Evolutionary conservation across 2,113 vertebrate genomes (phyloP).

Genomic region (Salvelinus fontinalis): DNA sequence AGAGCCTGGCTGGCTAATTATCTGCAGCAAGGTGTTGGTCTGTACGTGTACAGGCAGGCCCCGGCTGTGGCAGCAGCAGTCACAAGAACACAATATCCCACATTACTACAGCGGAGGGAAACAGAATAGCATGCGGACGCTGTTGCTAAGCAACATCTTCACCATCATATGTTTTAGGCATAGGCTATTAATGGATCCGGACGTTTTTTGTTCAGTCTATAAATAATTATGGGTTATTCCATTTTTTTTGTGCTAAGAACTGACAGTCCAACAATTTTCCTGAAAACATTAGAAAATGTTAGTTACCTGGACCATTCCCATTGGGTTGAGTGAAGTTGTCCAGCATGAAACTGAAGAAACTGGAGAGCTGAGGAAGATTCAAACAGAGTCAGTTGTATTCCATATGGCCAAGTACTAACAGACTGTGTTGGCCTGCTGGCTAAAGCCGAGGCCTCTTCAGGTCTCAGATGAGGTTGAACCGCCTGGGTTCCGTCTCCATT

Average conservation of each 20-base stretch:
- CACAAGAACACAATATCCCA: background rate
- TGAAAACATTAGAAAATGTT: no score
- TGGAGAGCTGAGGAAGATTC: slow-evolving; percentile 79
- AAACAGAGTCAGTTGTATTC: background rate
- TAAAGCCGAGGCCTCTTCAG: background rate
- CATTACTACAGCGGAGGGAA: background rate
- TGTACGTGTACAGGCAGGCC: background rate
- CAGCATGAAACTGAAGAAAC: slow-evolving; percentile 94
- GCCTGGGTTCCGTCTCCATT: background rate
- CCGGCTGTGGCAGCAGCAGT: background rate
- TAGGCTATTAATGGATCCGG: background rate
- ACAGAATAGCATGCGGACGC: background rate
- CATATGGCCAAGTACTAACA: background rate
- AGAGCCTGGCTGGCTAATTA: no score
- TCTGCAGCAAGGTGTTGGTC: background rate
- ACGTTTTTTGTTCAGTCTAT: background rate
- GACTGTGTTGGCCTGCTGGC: background rate
- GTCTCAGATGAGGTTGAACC: background rate
- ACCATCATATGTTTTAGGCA: background rate
- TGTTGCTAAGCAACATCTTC: slow-evolving; percentile 68
- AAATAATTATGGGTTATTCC: no score
- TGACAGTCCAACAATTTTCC: no score
- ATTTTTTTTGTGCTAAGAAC: no score
- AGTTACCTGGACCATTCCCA: slow-evolving; percentile 79
- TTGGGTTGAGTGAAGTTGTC: slow-evolving; percentile 79